phyloP scores from a whole-genome alignment of 2,113 vertebrate genomes.

The Pollachius pollachius region DNA sequence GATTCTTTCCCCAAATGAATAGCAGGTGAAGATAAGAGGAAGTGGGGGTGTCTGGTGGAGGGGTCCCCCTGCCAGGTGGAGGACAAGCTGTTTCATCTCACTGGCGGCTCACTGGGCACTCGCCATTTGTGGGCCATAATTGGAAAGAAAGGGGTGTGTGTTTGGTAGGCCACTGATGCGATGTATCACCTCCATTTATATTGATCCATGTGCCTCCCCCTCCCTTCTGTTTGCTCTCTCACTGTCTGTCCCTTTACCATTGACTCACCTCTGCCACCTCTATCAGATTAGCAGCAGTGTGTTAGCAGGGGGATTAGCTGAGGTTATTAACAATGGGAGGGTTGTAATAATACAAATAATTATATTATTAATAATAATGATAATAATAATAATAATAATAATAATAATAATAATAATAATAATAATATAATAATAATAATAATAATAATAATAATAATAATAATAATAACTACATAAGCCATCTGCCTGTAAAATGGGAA shows the following conservation, averaged over 20 bases:
- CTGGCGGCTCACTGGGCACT: constrained; percentile 5
- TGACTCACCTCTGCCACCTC: not conserved
- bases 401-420: too few species aligned
- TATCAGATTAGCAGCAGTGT: not conserved
- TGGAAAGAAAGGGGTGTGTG: constrained; percentile 16
- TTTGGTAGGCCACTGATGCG: constrained; percentile 32
- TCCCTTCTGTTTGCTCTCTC: not conserved
- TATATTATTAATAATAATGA: too few species aligned
- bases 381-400: too few species aligned
- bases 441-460: too few species aligned
- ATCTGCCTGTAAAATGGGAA: not conserved
- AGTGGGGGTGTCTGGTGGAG: too few species aligned
- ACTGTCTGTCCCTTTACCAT: not conserved
- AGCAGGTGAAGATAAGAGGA: too few species aligned
- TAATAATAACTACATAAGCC: too few species aligned
- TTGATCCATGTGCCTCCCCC: constrained; percentile 35
- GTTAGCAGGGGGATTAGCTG: not conserved
- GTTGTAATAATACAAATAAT: too few species aligned
- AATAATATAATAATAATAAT: too few species aligned
- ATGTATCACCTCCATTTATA: constrained; percentile 44
- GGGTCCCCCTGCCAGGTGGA: not conserved
- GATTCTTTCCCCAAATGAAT: too few species aligned
- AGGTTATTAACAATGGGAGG: too few species aligned
- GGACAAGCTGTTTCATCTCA: not conserved
- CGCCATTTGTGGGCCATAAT: constrained; percentile 40